Percentiles rank a stretch among this genome's conserved stretches.
These are phyloP conservation scores for Maniola jurtina DNA, from an alignment of 1,140 invertebrate species.

Conservation along the genomic window DNA sequence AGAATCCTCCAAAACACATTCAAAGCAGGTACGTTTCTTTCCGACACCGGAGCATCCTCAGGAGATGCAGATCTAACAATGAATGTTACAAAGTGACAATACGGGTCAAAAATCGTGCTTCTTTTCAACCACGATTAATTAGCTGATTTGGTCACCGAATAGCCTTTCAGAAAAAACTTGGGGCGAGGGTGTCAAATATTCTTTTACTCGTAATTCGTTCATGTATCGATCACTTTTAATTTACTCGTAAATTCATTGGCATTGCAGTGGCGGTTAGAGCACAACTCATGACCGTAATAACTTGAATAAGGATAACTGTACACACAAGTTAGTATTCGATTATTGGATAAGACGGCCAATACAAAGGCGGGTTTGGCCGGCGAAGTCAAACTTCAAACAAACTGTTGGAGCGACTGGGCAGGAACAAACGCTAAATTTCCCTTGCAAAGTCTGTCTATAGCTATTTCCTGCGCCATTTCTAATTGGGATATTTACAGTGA, in stretches of 20 bases:
- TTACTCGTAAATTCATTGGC: no score
- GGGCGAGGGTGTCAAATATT: no score
- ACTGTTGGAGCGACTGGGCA: constrained; percentile 27
- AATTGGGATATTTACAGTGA: constrained; percentile 22
- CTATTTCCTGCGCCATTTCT: constrained; percentile 27
- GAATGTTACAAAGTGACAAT: no score
- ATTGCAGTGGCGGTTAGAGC: not conserved
- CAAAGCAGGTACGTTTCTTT: no score
- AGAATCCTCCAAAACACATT: no score
- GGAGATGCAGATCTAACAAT: no score
- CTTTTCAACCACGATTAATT: no score
- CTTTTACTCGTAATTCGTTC: not conserved
- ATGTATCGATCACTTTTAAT: not conserved
- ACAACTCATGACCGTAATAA: constrained; percentile 29
- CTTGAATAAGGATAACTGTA: constrained; percentile 26
- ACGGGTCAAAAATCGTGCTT: no score
- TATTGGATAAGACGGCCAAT: constrained; percentile 34
- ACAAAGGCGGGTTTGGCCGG: constrained; percentile 25
- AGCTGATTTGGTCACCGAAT: no score
- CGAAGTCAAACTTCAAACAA: constrained; percentile 33
- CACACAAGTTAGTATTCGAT: constrained; percentile 38
- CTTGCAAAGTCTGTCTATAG: constrained; percentile 19
- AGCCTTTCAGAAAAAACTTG: no score
- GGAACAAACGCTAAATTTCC: constrained; percentile 35
- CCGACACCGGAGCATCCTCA: no score